Base-by-base conservation (phyloP, 2,113 vertebrate species). In the Phalacrocorax carbo region DNA sequence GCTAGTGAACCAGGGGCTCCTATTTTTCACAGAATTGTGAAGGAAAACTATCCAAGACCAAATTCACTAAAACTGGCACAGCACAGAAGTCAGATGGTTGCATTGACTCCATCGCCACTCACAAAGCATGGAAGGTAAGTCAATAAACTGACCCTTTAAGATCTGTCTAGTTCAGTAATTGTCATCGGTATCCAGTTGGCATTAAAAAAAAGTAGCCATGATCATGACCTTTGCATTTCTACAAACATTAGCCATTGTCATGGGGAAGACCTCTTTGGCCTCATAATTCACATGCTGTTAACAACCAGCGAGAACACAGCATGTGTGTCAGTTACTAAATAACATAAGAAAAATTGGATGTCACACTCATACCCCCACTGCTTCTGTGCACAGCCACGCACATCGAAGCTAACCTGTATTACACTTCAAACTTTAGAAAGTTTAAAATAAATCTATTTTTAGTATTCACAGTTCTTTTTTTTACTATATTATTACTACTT, bases 141-240 rank as follows among this genome's bases (percentile, higher is more conserved):
- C 83, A 90, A 87, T 93, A 88, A 93, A 72, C 22, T 34, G 77
- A 90, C 55, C 86, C 81, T 85, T 87, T 83, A 85, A 88, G 71
- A 73, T 71, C 79, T 38, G 61, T 49, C 86, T 69, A 65, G 75
- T 75, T 88, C 82, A 55, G 76, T 92, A 95, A 92, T 52, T 94
- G 73, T 69, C 89, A 86, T 34, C 3, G 0, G 51, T 73, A 84
- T 55, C 86, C 92, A 95, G 55, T 16, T 77, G 86, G 81, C 88
- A 84, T 93, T 73, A 79, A 82, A 94, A 94, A 90, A 91, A 93
- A 73, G 90, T 42, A 75, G 46, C 57, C 84, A 42, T 70, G 92
- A 96, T 93, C 92, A 6, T 96, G 97, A 97, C 96, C 97, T 95
- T 84, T 97, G 88, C 90, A 93, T 93, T 96, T 91, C 77, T 96